Conservation (phyloP, 2,113 vertebrate genomes). For the Tenebrosternarchus preto region DNA sequence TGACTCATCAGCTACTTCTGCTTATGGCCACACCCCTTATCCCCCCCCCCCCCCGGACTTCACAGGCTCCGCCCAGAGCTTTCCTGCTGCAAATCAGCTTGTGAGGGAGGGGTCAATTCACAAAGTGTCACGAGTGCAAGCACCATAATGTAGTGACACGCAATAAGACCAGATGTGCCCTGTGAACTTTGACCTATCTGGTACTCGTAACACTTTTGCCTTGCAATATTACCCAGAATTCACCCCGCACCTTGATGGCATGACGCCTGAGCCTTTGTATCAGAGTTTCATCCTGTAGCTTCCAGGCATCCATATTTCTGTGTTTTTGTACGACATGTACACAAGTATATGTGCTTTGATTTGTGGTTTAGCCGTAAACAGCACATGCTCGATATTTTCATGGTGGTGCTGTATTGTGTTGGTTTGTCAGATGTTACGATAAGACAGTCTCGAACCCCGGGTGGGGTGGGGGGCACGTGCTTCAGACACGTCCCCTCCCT, state of each 20-base stretch:
- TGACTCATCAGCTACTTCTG: slow-evolving; percentile 78
- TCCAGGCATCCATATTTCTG: slow-evolving; percentile 48
- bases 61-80: slow-evolving; percentile 51
- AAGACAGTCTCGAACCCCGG: background rate
- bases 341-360: too few relatives aligned
- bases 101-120: slow-evolving; percentile 65
- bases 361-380: background rate
- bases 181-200: slow-evolving; percentile 35
- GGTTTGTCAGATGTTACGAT: slow-evolving; percentile 16
- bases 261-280: slow-evolving; percentile 53
- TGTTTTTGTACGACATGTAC: too few relatives aligned
- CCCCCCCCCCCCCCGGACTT: slow-evolving; percentile 27
- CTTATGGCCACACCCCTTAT: slow-evolving; percentile 69
- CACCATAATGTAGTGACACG: slow-evolving; percentile 32
- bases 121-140: slow-evolving; percentile 69
- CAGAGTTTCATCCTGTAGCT: slow-evolving; percentile 36
- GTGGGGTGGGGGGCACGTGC: too few relatives aligned
- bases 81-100: slow-evolving; percentile 43
- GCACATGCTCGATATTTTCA: too few relatives aligned
- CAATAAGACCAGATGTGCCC: slow-evolving; percentile 4
- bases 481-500: too few relatives aligned
- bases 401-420: background rate
- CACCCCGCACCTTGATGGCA: slow-evolving; percentile 62
- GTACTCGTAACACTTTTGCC: slow-evolving; percentile 66
- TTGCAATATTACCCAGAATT: slow-evolving; percentile 62